phyloP scores from a whole-genome alignment of 2,797 vertebrate genomes.

The Acrossocheilus wenchowensis region DNA sequence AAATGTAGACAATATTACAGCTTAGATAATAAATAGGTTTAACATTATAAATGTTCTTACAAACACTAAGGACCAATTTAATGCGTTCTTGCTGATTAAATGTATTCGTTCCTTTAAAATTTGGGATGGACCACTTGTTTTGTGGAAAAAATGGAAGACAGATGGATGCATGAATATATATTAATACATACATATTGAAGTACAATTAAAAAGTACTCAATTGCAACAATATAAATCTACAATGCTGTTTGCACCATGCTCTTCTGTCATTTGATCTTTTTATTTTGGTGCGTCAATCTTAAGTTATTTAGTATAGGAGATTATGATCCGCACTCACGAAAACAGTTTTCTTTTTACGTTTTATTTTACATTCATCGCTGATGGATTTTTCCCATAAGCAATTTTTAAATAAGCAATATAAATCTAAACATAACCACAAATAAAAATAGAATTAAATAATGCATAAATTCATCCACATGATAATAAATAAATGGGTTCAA shows the following conservation, averaged over 20 bases:
- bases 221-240: not conserved
- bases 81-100: not conserved
- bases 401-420: not conserved
- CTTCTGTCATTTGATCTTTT: too few relatives aligned
- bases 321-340: too few relatives aligned
- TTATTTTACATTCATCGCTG: too few relatives aligned
- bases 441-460: not conserved
- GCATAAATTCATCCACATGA: not conserved
- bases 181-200: not conserved
- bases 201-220: not conserved
- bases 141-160: not conserved
- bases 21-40: not conserved
- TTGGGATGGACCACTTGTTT: not conserved
- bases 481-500: not conserved
- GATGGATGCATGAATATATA: not conserved
- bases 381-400: too few relatives aligned
- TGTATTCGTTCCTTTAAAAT: not conserved
- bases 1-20: not conserved
- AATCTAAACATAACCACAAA: not conserved
- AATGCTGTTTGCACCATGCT: too few relatives aligned
- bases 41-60: not conserved
- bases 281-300: too few relatives aligned
- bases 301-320: too few relatives aligned
- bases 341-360: too few relatives aligned
- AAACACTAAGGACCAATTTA: not conserved